phyloP scores from a whole-genome alignment of 2,113 vertebrate genomes.

The Semicossyphus pulcher region DNA sequence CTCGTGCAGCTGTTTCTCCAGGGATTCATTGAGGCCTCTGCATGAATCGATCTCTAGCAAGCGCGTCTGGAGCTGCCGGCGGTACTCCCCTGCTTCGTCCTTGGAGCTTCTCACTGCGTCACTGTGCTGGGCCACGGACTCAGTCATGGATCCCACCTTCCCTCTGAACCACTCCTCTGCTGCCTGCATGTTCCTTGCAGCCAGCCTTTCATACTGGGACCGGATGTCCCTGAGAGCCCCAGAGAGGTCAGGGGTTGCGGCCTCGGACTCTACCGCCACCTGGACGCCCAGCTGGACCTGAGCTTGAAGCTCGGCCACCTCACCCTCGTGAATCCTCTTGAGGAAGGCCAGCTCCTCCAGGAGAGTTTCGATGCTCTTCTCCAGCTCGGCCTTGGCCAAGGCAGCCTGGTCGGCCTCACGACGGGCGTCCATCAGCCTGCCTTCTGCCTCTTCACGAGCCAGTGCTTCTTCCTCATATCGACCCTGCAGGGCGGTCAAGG shows the following conservation, averaged over 20 bases:
- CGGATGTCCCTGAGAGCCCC: constrained; percentile 74
- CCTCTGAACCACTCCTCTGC: constrained; percentile 85
- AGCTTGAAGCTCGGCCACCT: constrained; percentile 79
- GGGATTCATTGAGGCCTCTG: constrained; percentile 76
- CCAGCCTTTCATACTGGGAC: constrained; percentile 82
- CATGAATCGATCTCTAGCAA: constrained; percentile 82
- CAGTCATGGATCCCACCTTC: constrained; percentile 81
- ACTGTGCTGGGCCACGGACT: constrained; percentile 80
- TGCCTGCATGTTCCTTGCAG: constrained; percentile 81
- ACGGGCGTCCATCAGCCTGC: constrained; percentile 78
- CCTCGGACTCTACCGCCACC: constrained; percentile 74
- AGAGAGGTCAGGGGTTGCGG: constrained; percentile 71
- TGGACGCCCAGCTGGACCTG: constrained; percentile 79
- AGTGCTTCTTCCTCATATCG: constrained; percentile 73
- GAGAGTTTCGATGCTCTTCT: constrained; percentile 75
- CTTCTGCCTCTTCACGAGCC: constrained; percentile 80
- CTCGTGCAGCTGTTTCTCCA: constrained; percentile 82
- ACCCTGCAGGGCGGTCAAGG: constrained; percentile 72
- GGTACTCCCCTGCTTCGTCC: constrained; percentile 80
- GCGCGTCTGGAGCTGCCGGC: constrained; percentile 78
- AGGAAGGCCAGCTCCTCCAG: constrained; percentile 79
- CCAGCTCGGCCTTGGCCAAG: constrained; percentile 76
- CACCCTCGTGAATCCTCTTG: constrained; percentile 78
- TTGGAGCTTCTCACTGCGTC: constrained; percentile 78
- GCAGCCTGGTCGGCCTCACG: constrained; percentile 77